Conservation (phyloP, 2,888 invertebrate species). For the Hedya salicella region DNA sequence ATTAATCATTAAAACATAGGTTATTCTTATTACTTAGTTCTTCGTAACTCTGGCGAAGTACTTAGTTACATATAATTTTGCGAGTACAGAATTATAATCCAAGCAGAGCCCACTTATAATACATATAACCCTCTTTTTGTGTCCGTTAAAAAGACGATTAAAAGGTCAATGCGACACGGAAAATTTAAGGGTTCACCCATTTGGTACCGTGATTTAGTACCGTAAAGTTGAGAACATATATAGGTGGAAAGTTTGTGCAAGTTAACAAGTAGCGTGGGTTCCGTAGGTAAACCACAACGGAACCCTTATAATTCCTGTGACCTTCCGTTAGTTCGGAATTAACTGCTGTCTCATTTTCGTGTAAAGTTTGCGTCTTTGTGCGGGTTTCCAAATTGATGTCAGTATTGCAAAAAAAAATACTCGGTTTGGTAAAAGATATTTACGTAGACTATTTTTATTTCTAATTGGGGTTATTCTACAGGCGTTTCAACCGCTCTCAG, state of each 20-base stretch:
- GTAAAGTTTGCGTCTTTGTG: slow-evolving; percentile 27
- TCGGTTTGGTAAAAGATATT: background rate
- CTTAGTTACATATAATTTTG: too few species aligned
- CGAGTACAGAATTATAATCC: background rate
- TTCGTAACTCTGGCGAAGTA: too few species aligned
- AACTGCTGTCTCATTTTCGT: slow-evolving; percentile 24
- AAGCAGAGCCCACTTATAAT: background rate
- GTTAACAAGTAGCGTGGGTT: slow-evolving; percentile 40
- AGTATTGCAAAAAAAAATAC: background rate
- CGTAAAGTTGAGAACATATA: slow-evolving; percentile 30
- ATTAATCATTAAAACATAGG: too few species aligned
- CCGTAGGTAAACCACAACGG: slow-evolving; percentile 41
- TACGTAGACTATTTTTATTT: background rate
- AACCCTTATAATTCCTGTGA: slow-evolving; percentile 43
- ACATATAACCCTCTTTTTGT: slow-evolving; percentile 2
- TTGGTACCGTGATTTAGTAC: slow-evolving; percentile 32
- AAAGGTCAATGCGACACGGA: slow-evolving; percentile 13
- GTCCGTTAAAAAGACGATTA: slow-evolving; percentile 11
- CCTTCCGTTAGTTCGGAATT: slow-evolving; percentile 37
- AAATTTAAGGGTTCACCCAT: slow-evolving; percentile 34
- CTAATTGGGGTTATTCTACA: too few species aligned
- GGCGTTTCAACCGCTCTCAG: too few species aligned
- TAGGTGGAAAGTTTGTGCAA: slow-evolving; percentile 35
- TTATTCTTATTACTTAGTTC: too few species aligned
- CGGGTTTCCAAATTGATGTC: slow-evolving; percentile 22